Base-by-base conservation (phyloP, 2,888 invertebrate species). In the Lathronympha strigana region DNA sequence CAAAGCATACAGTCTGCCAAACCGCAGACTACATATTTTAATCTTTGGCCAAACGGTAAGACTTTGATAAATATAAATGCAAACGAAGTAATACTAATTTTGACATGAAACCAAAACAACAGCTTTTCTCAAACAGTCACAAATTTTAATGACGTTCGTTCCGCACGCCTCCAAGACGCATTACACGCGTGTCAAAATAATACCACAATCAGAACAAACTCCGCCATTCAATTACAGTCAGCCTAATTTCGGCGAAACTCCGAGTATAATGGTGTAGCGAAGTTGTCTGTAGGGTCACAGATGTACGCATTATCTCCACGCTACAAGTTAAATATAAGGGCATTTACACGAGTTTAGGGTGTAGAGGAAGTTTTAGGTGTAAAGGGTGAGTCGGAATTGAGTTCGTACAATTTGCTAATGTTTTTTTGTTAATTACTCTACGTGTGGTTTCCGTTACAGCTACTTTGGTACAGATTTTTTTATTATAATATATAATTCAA, bases 221-320 rank as follows among this genome's bases (percentile, higher is more conserved):
- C 62, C 15, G 15, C 43, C 53, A 36, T 63, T 49, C 63, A 60
- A 58, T 60, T 53, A 58, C 45, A 60, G 19, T 31, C 49, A 38
- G 55, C 40, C 63, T 63, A 55, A 53, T 64, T 58, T 28, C 21
- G 28, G 11, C 64, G 45, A 58, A 62, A 45, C 57, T 58, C 43
- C 25, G 45, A 50, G 25, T 67, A 47, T 67, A 63, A 63, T 67
- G 67, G 63, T 67, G 67, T 67, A 53, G 43, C 67, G 63, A 67
- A 68, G 60, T 68, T 67, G 66, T 62, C 60, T 62, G 70, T 68
- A 67, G 72, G 77, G 77, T 72, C 79, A 69, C 86, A 87, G 82
- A 82, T 86, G 83, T 75, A 76, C 62, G 71, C 75, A 82, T 85
- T 85, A 83, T 83, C 81, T 75, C 68, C 73, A 76, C 68, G 72